Percentiles rank a stretch among this genome's conserved stretches.
These are phyloP conservation scores for Archilochus colubris DNA, from an alignment of 2,113 vertebrate genomes.

Conservation along the genomic window DNA sequence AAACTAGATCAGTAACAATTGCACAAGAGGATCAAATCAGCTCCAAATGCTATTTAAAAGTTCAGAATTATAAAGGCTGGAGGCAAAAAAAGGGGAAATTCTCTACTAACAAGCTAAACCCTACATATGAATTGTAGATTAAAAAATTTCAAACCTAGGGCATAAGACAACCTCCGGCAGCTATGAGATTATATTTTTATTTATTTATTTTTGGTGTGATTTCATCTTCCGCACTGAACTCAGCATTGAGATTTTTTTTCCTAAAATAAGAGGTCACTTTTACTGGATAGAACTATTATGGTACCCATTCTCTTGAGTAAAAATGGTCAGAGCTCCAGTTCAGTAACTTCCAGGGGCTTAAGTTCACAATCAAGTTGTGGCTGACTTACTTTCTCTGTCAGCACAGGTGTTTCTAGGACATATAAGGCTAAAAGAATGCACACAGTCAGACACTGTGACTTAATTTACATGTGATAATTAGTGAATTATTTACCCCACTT, in stretches of 20 bases:
- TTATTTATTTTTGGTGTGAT: fast-evolving
- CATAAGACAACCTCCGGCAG: not conserved
- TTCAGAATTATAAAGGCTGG: not conserved
- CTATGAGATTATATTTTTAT: not conserved
- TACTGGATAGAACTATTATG: not conserved
- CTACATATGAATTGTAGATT: not conserved
- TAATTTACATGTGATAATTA: not conserved
- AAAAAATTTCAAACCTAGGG: not conserved
- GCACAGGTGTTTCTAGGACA: not conserved
- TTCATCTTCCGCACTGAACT: not conserved
- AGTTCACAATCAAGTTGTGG: not conserved
- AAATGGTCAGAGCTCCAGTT: not conserved
- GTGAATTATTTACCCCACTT: not conserved
- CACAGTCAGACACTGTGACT: not conserved
- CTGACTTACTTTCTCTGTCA: not conserved
- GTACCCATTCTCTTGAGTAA: not conserved
- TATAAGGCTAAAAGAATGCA: not conserved
- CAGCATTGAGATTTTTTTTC: not conserved
- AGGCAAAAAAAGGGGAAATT: not conserved
- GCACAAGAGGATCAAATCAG: not conserved
- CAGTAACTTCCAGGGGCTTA: not conserved
- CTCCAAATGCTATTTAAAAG: not conserved
- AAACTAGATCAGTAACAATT: not conserved
- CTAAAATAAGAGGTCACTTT: not conserved
- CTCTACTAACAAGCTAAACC: not conserved